Evolutionary conservation across 2,113 vertebrate genomes (phyloP).

Genomic region (Burhinus oedicnemus): DNA sequence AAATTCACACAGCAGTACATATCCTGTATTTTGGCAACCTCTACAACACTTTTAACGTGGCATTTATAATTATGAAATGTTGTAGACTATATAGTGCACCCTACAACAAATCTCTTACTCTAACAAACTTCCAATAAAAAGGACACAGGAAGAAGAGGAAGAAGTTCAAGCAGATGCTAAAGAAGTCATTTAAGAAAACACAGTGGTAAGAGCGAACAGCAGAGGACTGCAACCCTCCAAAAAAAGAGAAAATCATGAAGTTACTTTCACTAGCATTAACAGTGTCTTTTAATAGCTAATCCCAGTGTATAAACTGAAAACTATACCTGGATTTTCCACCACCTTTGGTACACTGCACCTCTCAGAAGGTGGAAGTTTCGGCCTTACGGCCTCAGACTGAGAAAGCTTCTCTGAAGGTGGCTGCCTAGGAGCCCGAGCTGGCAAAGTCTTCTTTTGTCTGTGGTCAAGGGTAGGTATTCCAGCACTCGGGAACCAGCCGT

Average conservation of each 20-base stretch:
- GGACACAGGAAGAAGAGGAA: fast-evolving
- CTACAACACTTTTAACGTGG: fast-evolving
- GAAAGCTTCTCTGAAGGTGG: fast-evolving
- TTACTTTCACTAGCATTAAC: fast-evolving
- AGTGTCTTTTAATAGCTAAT: not conserved
- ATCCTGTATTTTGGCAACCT: fast-evolving
- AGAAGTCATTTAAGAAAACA: fast-evolving
- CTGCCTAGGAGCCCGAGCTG: not conserved
- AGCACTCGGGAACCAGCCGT: not conserved
- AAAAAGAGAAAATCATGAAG: not conserved
- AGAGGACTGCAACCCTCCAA: not conserved
- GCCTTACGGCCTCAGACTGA: not conserved
- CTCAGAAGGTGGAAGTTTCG: not conserved
- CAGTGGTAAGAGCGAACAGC: fast-evolving
- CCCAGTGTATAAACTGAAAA: not conserved
- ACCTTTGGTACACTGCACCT: not conserved
- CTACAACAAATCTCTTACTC: not conserved
- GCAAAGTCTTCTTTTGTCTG: constrained; percentile 38
- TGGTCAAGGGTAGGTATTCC: constrained; percentile 32
- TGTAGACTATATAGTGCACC: fast-evolving
- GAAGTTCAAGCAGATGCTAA: not conserved
- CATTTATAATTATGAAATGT: fast-evolving
- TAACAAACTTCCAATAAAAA: not conserved
- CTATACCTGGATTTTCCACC: constrained; percentile 55
- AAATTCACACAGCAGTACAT: fast-evolving